phyloP scores from a whole-genome alignment of 2,797 vertebrate genomes.

The Sternotherus odoratus region DNA sequence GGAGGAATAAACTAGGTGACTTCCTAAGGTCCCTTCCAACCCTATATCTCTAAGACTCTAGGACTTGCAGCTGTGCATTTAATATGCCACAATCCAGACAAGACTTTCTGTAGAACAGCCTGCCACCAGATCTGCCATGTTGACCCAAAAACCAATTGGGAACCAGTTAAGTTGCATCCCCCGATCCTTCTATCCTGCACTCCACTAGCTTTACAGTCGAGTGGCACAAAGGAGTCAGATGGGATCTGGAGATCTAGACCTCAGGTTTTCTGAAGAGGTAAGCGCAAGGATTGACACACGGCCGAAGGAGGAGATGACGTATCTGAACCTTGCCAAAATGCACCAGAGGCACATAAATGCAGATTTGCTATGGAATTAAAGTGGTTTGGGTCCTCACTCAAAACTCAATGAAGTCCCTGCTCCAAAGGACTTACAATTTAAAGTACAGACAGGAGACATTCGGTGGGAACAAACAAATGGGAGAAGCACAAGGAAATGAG shows the following conservation, averaged over 20 bases:
- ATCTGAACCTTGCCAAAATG: neutral
- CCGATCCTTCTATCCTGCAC: neutral
- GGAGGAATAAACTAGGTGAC: neutral
- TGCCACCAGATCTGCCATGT: neutral
- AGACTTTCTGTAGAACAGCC: neutral
- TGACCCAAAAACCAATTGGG: neutral
- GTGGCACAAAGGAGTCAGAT: neutral
- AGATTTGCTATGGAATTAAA: fast-evolving
- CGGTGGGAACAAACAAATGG: neutral
- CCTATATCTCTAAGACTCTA: neutral
- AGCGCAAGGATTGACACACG: neutral
- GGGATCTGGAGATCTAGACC: neutral
- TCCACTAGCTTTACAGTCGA: neutral
- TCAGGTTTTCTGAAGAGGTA: neutral
- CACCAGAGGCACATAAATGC: neutral
- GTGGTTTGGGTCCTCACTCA: neutral
- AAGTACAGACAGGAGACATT: neutral
- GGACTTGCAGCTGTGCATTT: neutral
- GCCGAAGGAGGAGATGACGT: neutral
- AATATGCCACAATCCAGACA: neutral
- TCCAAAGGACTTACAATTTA: neutral
- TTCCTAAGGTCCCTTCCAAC: neutral
- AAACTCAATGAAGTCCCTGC: neutral
- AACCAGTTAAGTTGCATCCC: neutral
- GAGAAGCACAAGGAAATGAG: neutral